These are phyloP conservation scores for Zootermopsis nevadensis DNA, from an alignment of 2,888 invertebrate genomes.

Conservation along the genomic window DNA sequence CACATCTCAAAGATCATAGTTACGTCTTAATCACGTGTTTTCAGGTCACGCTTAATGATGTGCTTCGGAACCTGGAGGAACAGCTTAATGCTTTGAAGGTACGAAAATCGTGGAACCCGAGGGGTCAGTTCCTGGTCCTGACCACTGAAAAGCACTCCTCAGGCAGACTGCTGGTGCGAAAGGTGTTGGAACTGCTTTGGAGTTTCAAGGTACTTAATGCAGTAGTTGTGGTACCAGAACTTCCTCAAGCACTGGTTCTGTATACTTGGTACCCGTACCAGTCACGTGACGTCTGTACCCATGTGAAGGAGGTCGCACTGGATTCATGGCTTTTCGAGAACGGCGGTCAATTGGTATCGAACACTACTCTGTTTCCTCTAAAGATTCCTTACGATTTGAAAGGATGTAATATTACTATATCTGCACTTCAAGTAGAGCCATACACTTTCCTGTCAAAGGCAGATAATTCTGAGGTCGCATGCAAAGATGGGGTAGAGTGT, in stretches of 20 bases:
- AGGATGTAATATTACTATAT: neutral
- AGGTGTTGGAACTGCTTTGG: neutral
- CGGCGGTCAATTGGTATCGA: neutral
- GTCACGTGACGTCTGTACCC: neutral
- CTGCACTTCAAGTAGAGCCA: neutral
- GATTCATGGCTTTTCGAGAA: neutral
- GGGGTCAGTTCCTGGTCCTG: neutral
- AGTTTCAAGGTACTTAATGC: neutral
- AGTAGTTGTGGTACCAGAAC: neutral
- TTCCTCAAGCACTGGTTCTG: neutral
- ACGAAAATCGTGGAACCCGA: neutral
- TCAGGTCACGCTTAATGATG: neutral
- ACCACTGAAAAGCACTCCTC: neutral
- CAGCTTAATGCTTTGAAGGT: neutral
- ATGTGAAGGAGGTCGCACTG: neutral
- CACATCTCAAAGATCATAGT: neutral
- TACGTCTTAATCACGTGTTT: neutral
- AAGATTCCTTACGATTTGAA: neutral
- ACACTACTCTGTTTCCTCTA: neutral
- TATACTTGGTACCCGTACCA: conserved; percentile 10
- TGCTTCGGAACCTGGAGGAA: neutral
- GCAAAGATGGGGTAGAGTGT: neutral
- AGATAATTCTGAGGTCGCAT: neutral
- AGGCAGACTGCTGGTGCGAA: neutral
- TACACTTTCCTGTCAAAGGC: neutral